phyloP scores from a whole-genome alignment of 2,888 invertebrate species.

The Notocelia uddmanniana region DNA sequence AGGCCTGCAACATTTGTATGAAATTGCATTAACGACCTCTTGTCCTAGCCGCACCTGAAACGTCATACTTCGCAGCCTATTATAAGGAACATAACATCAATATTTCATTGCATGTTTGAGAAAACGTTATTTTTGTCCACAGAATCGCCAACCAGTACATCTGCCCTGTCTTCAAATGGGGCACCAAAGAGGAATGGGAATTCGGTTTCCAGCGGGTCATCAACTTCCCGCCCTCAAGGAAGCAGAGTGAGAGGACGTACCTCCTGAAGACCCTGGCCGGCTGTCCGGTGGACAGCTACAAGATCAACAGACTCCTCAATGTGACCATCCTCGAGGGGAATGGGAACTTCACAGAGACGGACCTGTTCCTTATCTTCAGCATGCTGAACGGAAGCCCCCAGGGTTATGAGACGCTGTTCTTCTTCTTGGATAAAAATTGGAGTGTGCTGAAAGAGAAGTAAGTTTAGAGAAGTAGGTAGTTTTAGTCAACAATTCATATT shows the following conservation, averaged over 20 bases:
- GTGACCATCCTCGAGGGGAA: slow-evolving; percentile 89
- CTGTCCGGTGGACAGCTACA: slow-evolving; percentile 90
- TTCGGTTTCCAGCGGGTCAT: slow-evolving; percentile 92
- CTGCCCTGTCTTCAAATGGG: slow-evolving; percentile 94
- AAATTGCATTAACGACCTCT: no score
- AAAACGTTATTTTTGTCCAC: slow-evolving; percentile 40
- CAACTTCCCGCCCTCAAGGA: slow-evolving; percentile 89
- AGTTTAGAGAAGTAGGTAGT: slow-evolving; percentile 54
- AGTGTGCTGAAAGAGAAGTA: slow-evolving; percentile 88
- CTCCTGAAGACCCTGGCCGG: slow-evolving; percentile 92
- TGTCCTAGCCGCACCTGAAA: no score
- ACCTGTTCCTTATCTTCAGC: slow-evolving; percentile 90
- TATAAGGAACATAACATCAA: no score
- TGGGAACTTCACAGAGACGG: slow-evolving; percentile 91
- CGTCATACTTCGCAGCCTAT: no score
- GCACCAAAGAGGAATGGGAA: slow-evolving; percentile 92
- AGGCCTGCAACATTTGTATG: no score
- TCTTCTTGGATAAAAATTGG: slow-evolving; percentile 91
- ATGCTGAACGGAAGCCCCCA: slow-evolving; percentile 90
- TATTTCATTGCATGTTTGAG: no score
- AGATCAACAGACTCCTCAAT: slow-evolving; percentile 88
- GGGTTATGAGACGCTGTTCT: slow-evolving; percentile 90
- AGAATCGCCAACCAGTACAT: slow-evolving; percentile 91
- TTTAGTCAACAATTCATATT: no score
- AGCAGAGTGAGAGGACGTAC: slow-evolving; percentile 91